These are phyloP conservation scores for Phallusia fumigata DNA, from an alignment of 23 tunicate genomes.

Conservation along the genomic window DNA sequence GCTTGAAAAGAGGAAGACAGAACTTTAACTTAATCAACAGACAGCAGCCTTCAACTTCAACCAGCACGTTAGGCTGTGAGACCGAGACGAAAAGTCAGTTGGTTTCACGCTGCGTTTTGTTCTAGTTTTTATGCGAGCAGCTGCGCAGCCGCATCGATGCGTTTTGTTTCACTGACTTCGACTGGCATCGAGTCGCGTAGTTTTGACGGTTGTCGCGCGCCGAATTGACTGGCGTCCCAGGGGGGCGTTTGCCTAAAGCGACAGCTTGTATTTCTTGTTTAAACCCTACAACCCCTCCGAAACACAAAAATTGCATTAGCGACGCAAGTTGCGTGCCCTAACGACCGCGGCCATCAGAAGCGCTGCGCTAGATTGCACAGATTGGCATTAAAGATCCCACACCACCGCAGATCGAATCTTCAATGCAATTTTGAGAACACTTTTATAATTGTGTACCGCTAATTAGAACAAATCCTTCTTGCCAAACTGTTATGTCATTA, in stretches of 20 bases:
- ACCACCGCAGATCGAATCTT: neutral
- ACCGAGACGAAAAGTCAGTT: neutral
- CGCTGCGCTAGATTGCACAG: neutral
- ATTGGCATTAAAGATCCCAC: neutral
- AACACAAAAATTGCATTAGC: constrained; percentile 5
- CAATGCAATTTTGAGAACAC: neutral
- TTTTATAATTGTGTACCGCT: neutral
- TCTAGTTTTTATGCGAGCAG: neutral
- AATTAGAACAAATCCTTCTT: neutral
- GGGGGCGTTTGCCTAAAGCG: constrained; percentile 1
- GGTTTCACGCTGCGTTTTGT: neutral
- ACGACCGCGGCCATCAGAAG: neutral
- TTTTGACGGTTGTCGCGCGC: neutral
- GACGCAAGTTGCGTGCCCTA: neutral
- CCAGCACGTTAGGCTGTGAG: too few relatives aligned
- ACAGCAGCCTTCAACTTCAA: too few relatives aligned
- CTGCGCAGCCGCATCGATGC: neutral
- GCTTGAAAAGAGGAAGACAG: too few relatives aligned
- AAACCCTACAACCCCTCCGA: neutral
- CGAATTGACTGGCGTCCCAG: neutral
- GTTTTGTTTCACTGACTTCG: neutral
- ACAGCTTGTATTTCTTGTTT: neutral
- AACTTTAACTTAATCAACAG: too few relatives aligned
- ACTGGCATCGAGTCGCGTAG: neutral
- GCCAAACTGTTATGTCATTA: neutral